Evolutionary conservation across 2,113 vertebrate genomes (phyloP).

Genomic region (Notechis scutatus): DNA sequence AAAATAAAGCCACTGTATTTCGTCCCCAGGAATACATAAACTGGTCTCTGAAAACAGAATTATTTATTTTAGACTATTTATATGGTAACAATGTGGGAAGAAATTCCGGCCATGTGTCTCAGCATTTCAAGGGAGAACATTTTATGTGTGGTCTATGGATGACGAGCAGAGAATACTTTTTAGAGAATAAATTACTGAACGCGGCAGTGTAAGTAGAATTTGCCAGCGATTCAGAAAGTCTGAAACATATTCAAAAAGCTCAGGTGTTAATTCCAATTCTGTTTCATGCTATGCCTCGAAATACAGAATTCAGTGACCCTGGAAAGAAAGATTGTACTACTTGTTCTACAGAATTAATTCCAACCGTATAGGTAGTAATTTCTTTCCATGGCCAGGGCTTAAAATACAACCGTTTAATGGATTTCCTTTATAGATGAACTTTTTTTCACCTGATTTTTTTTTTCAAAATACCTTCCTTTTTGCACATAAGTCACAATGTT

Average conservation of each 20-base stretch:
- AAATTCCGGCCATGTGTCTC: constrained; percentile 20
- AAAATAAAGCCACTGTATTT: background rate
- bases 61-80: constrained; percentile 22
- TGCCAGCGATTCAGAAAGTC: constrained; percentile 36
- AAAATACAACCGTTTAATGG: background rate
- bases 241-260: constrained; percentile 20
- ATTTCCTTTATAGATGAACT: background rate
- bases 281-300: constrained; percentile 16
- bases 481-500: background rate
- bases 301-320: background rate
- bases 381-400: constrained; percentile 9
- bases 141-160: background rate
- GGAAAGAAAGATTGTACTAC: background rate
- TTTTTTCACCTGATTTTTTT: background rate
- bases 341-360: constrained; percentile 41
- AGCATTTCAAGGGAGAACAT: background rate
- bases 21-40: background rate
- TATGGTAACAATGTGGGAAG: constrained; percentile 23
- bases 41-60: constrained; percentile 3
- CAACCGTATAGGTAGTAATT: constrained; percentile 18
- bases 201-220: background rate
- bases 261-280: constrained; percentile 2
- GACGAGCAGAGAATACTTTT: background rate
- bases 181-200: background rate
- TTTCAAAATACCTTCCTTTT: background rate